Evolutionary conservation across 2,888 invertebrate genomes (phyloP), one percentile per base, ranked within the genome.

Genomic region (Ormia ochracea): DNA sequence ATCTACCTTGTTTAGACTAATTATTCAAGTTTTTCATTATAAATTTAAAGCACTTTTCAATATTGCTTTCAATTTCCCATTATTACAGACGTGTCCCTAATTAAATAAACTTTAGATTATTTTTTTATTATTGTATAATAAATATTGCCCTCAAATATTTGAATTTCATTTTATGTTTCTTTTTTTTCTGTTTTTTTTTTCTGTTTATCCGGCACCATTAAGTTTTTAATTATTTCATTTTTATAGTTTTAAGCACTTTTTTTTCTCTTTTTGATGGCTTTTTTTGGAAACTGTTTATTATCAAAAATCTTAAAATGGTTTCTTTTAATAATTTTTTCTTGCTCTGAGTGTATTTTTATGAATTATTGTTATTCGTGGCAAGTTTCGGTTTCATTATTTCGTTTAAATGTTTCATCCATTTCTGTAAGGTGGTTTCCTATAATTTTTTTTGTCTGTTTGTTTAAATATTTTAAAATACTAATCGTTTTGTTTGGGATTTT

Each of bases 141-240:
- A 83, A 84, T 84, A 85, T 84, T 84, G 84, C 83, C 84, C 81
- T 83, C 82, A 82, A 82, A 82, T 82, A n/a, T 81, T 77, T 38
- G 10, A n/a, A 28, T 36, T 65, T 43, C n/a, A 19, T 17, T 74
- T 28, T 70, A 41, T 12, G 9, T 52, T 17, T 14, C 33, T 48
- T 65, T 12, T 38, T 66, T n/a, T n/a, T n/a, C n/a, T n/a, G n/a
- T n/a, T n/a, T n/a, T n/a, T n/a, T n/a, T n/a, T n/a, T n/a, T n/a
- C 77, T 79, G 81, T 82, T 80, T 83, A 82, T 84, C 83, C 85
- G 84, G 85, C 84, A 85, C 85, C 84, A 84, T 85, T 82, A 83
- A 81, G 80, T 83, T 72, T 70, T 17, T 45, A 65, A 69, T 66
- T 10, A 45, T 68, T 59, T 68, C 73, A 82, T 78, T 66, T 78